A percentile compares a stretch with the other conserved stretches of the same genome.
Evolutionary conservation across 2,797 vertebrate species (phyloP).

Genomic region (Anguilla obscura): DNA sequence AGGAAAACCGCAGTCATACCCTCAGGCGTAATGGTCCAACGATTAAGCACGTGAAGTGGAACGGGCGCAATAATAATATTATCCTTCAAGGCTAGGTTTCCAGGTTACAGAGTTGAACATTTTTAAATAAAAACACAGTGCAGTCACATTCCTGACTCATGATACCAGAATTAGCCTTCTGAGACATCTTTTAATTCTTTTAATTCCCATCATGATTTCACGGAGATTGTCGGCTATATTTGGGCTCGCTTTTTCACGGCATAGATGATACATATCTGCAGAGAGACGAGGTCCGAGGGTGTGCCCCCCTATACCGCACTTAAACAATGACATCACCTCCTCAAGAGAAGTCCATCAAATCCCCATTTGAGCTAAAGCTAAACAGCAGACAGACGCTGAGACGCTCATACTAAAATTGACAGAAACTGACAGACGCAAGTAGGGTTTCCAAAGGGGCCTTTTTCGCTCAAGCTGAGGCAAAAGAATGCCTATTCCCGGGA

Average conservation of each 20-base stretch:
- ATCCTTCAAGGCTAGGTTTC: conserved; percentile 61
- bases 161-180: conserved; percentile 36
- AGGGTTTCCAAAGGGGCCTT: conserved; percentile 12
- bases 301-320: conserved; percentile 28
- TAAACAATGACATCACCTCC: conserved; percentile 36
- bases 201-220: conserved; percentile 31
- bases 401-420: conserved; percentile 19
- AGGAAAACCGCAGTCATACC: conserved; percentile 46
- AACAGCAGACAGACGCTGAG: conserved; percentile 24
- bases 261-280: conserved; percentile 11
- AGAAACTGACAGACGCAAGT: conserved; percentile 12
- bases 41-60: conserved; percentile 55
- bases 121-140: conserved; percentile 43
- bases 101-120: conserved; percentile 43
- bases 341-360: conserved; percentile 34
- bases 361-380: conserved; percentile 31
- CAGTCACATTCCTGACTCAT: conserved; percentile 39
- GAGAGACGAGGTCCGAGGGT: background rate
- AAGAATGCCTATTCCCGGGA: background rate
- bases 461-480: background rate
- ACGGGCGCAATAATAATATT: conserved; percentile 70
- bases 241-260: conserved; percentile 13
- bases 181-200: conserved; percentile 36
- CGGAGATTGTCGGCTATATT: conserved; percentile 29
- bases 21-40: conserved; percentile 44